Percentiles rank a stretch among this genome's conserved stretches.
phyloP scores from a whole-genome alignment of 2,888 invertebrate species.

The Nezara viridula region DNA sequence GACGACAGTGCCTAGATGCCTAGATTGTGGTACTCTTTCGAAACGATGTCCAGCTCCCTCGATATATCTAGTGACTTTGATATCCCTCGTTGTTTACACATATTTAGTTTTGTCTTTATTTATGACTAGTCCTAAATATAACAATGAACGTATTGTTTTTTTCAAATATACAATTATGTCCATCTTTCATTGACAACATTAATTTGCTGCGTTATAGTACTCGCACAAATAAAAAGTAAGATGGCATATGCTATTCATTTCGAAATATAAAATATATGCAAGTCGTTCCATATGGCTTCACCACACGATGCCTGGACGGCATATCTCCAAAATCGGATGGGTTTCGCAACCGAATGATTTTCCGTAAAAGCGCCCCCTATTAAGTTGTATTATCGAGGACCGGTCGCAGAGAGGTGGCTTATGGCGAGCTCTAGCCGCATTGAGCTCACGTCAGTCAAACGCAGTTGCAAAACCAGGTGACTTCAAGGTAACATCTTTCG shows the following conservation, averaged over 20 bases:
- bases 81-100: too few relatives aligned
- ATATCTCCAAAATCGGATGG: neutral
- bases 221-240: neutral
- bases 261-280: neutral
- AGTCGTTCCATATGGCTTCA: neutral
- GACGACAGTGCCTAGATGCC: too few relatives aligned
- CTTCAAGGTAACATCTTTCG: conserved; percentile 19
- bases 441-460: conserved; percentile 39
- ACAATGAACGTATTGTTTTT: too few relatives aligned
- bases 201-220: too few relatives aligned
- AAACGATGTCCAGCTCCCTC: too few relatives aligned
- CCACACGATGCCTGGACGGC: neutral
- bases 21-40: too few relatives aligned
- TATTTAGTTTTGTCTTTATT: too few relatives aligned
- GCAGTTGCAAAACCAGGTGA: neutral
- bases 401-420: neutral
- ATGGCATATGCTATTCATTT: neutral
- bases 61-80: too few relatives aligned
- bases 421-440: neutral
- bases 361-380: conserved; percentile 18
- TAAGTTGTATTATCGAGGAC: conserved; percentile 25
- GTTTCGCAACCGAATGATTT: neutral
- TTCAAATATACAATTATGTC: too few relatives aligned
- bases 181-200: too few relatives aligned
- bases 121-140: too few relatives aligned